Conservation (phyloP, 2,888 invertebrate genomes). For the Heliconius sara region DNA sequence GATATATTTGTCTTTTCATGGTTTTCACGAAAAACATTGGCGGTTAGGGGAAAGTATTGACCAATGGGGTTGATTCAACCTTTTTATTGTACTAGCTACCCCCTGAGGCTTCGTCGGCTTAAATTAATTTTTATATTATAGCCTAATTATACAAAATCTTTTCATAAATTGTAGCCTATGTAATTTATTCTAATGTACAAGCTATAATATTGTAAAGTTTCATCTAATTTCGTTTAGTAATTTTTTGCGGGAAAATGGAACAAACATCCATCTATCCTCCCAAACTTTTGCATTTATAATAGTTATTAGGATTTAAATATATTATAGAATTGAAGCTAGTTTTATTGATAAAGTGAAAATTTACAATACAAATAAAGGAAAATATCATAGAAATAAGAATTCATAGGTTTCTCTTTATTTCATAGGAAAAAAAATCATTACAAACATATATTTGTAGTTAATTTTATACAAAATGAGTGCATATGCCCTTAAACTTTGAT, state of each 20-base stretch:
- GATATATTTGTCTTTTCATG: constrained; percentile 63
- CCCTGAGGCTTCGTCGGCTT: neutral
- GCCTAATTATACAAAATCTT: neutral
- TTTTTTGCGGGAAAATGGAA: neutral
- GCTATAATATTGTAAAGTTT: neutral
- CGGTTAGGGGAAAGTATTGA: constrained; percentile 59
- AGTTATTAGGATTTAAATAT: neutral
- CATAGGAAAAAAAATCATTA: too few species aligned
- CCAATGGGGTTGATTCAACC: constrained; percentile 60
- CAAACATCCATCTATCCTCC: too few species aligned
- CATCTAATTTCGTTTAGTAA: neutral
- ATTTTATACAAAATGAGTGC: too few species aligned
- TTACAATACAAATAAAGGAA: too few species aligned
- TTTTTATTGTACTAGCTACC: constrained; percentile 13
- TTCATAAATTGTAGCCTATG: neutral
- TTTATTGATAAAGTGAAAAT: neutral
- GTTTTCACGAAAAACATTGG: constrained; percentile 69
- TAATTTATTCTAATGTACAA: neutral
- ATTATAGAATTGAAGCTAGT: constrained; percentile 3
- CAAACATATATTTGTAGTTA: too few species aligned
- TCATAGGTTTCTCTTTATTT: too few species aligned
- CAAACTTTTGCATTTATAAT: too few species aligned
- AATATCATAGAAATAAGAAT: too few species aligned
- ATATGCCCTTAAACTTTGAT: too few species aligned
- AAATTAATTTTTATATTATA: neutral